Percentiles rank a stretch among this genome's conserved stretches.
These are phyloP conservation scores for Aphelocoma coerulescens DNA, from an alignment of 2,113 vertebrate species.

Conservation along the genomic window DNA sequence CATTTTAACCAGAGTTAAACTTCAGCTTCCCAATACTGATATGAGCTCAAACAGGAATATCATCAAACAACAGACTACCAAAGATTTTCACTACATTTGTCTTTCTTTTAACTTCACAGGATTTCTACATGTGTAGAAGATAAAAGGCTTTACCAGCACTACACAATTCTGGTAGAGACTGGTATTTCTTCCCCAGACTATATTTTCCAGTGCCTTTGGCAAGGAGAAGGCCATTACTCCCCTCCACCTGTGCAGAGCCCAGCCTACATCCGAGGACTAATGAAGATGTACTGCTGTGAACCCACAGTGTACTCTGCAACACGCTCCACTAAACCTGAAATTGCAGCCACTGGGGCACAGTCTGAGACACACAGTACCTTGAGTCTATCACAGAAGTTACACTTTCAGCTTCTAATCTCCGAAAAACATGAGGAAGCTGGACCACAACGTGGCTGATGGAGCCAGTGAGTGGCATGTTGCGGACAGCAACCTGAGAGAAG, in stretches of 20 bases:
- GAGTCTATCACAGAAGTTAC: constrained; percentile 71
- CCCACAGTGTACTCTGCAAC: background rate
- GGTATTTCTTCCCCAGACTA: background rate
- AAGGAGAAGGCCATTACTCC: background rate
- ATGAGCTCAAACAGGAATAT: background rate
- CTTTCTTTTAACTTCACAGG: background rate
- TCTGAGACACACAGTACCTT: constrained; percentile 71
- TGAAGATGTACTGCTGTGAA: background rate
- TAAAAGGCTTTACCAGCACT: background rate
- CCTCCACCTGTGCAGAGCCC: background rate
- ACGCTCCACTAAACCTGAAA: background rate
- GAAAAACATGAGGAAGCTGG: constrained; percentile 94
- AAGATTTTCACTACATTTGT: background rate
- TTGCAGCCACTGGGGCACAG: background rate
- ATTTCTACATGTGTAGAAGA: background rate
- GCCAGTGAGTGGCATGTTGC: constrained; percentile 79
- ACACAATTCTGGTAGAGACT: background rate
- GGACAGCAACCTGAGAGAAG: constrained; percentile 76
- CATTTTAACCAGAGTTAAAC: background rate
- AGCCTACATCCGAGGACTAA: background rate
- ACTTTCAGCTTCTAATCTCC: constrained; percentile 81
- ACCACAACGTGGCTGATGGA: constrained; percentile 90
- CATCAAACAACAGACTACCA: background rate
- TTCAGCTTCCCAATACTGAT: background rate
- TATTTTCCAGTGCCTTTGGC: background rate